Percentiles rank a stretch among this genome's conserved stretches.
phyloP scores from a whole-genome alignment of 1,140 invertebrate genomes.

The Drosophila ercepeae region DNA sequence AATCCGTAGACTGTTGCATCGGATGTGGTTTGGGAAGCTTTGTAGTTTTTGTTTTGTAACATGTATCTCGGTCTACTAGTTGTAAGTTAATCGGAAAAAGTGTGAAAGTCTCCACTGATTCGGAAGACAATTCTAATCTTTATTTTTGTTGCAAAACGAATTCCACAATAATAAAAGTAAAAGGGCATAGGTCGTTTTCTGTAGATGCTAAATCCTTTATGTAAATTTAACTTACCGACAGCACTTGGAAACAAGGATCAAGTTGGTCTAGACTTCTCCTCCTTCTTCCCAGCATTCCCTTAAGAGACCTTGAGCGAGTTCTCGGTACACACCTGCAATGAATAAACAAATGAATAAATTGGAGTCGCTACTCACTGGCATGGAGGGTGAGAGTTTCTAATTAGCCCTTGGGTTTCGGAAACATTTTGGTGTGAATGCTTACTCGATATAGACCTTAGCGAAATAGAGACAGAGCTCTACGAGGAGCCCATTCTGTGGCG shows the following conservation, averaged over 20 bases:
- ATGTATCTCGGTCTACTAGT: too few species aligned
- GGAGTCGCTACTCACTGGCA: background rate
- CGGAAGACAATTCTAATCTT: too few species aligned
- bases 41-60: too few species aligned
- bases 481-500: background rate
- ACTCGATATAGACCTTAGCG: too few species aligned
- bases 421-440: background rate
- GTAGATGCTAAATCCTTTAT: background rate
- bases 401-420: background rate
- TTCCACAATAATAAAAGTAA: too few species aligned
- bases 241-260: background rate
- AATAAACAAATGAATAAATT: background rate
- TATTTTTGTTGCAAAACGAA: background rate
- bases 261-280: background rate
- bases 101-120: too few species aligned
- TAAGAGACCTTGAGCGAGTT: background rate
- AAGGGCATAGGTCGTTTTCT: background rate
- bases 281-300: background rate
- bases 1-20: too few species aligned
- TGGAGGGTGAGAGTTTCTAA: background rate
- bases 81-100: too few species aligned
- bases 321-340: background rate
- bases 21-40: too few species aligned
- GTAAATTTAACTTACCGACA: background rate
- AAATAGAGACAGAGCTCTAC: too few species aligned